Conservation (phyloP, 1,140 invertebrate species). For the Zaprionus taronus region DNA sequence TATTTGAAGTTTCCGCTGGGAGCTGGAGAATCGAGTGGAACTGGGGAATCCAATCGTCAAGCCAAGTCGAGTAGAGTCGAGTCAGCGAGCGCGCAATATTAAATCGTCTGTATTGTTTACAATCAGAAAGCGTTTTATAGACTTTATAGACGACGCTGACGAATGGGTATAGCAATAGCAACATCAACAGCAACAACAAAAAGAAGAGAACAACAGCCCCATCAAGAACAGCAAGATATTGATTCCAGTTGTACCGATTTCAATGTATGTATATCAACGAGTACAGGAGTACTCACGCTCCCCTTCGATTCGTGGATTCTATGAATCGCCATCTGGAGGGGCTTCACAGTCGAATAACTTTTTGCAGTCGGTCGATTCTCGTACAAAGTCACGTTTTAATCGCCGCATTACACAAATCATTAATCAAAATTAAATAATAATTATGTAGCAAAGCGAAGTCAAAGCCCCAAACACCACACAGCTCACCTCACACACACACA, state of each 20-base stretch:
- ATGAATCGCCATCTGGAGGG: slow-evolving; percentile 36
- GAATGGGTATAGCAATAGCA: slow-evolving; percentile 33
- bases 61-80: slow-evolving; percentile 24
- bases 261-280: slow-evolving; percentile 29
- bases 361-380: slow-evolving; percentile 32
- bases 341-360: slow-evolving; percentile 60
- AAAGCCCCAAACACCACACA: slow-evolving; percentile 20
- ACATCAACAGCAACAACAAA: slow-evolving; percentile 7
- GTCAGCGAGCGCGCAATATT: slow-evolving; percentile 75
- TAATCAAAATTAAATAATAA: slow-evolving; percentile 83
- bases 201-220: slow-evolving; percentile 10
- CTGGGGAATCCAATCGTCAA: slow-evolving; percentile 34
- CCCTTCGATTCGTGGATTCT: slow-evolving; percentile 33
- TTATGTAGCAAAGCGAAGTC: slow-evolving; percentile 64
- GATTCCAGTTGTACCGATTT: slow-evolving; percentile 64
- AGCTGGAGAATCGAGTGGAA: slow-evolving; percentile 51
- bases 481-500: not conserved
- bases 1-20: slow-evolving; percentile 81
- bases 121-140: slow-evolving; percentile 82
- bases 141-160: slow-evolving; percentile 68
- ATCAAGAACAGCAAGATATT: slow-evolving; percentile 55
- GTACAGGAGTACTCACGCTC: not conserved
- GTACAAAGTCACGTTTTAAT: slow-evolving; percentile 79
- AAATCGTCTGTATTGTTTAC: slow-evolving; percentile 82
- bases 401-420: slow-evolving; percentile 70